Conservation (phyloP, 92 coral and sea anemone genomes). For the Epizoanthus rinbou region DNA sequence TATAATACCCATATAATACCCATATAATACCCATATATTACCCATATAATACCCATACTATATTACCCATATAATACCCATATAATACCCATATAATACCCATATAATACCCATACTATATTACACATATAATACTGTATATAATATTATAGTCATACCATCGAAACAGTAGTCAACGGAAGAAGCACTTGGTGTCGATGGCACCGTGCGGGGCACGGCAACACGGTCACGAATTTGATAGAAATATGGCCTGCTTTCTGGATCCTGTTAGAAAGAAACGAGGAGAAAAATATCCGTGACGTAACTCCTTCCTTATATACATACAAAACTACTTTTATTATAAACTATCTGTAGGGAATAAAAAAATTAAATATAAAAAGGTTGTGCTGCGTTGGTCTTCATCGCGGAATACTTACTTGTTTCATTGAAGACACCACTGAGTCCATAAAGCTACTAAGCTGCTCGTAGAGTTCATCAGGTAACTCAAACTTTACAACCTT, state of each 20-base stretch:
- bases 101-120: no score
- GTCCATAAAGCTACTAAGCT: constrained; percentile 9
- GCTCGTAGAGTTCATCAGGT: constrained; percentile 8
- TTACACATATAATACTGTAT: no score
- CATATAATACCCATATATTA: no score
- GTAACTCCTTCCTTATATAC: background rate
- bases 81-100: no score
- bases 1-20: no score
- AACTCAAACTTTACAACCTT: constrained; percentile 3
- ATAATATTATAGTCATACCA: background rate
- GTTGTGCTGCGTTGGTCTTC: background rate
- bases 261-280: constrained; percentile 13
- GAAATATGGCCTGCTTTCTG: constrained; percentile 30
- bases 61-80: no score
- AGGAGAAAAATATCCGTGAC: background rate
- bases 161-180: constrained; percentile 33
- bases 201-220: constrained; percentile 22
- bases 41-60: no score
- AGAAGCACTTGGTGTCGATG: constrained; percentile 43
- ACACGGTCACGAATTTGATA: constrained; percentile 39
- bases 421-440: constrained; percentile 21
- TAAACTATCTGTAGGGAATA: no score
- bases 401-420: background rate
- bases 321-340: background rate
- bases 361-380: no score